Base-by-base conservation (phyloP, 1,140 invertebrate species). In the Metaphire vulgaris region DNA sequence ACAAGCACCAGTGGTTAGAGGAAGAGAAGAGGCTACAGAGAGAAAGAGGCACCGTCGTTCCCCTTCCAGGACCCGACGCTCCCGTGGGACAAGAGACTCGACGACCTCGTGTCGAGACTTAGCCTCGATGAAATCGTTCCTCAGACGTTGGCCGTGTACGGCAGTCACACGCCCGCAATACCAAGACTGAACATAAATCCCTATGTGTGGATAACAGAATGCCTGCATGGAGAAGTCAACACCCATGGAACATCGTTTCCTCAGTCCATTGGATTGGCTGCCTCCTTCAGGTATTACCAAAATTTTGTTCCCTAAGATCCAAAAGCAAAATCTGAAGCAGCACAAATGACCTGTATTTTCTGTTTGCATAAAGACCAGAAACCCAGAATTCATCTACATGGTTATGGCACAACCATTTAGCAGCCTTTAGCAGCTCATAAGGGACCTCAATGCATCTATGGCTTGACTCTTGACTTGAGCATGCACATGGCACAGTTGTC, bases 81-180 rank as follows among this genome's bases (percentile, higher is more conserved):
- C 26, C 76, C 82, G 31, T 82, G 81, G 80, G 78, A 80, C n/a
- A 71, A 71, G 34, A 77, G 83, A 65, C 33, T 84, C 2, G 79
- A 81, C 26, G 83, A 84, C 70, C 76, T 84, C n/a, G 81, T 84
- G 30, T 72, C 72, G n/a, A 72, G 83, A 56, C 1, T 82, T 33
- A 81, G 78, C 2, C 32, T 80, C 6, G 72, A 76, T 0, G 81
- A 82, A 41, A 74, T 82, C 2, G 72, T 77, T 69, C 67, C 64
- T 21, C 80, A 82, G 68, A 77, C 78, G 75, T n/a, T 29, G 28
- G 65, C 69, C 32, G 16, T 65, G 56, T 72, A 70, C 31, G 64
- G 67, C 21, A 21, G 29, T 6, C 66, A 30, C 26, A 74, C 78
- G 16, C 78, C 78, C 1, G 71, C 77, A 33, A 76, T 79, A 29